Evolutionary conservation across 2,113 vertebrate species (phyloP).

Genomic region (Semnornis frantzii): DNA sequence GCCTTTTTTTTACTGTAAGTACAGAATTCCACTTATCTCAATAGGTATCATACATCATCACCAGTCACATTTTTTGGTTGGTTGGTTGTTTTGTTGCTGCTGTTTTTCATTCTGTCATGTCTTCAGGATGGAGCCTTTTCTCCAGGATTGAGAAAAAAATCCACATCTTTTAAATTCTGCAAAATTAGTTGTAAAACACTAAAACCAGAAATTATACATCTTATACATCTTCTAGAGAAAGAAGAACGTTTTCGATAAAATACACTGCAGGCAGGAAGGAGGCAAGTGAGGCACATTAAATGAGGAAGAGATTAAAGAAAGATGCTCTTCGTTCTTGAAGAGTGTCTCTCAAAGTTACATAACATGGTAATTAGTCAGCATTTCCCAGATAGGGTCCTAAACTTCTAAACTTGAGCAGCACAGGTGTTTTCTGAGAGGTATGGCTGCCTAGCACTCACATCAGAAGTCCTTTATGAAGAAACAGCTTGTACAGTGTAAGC

Average conservation of each 20-base stretch:
- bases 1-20: neutral
- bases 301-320: neutral
- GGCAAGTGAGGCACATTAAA: neutral
- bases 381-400: neutral
- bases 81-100: too few relatives aligned
- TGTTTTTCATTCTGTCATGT: neutral
- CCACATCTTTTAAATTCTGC: neutral
- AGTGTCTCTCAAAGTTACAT: neutral
- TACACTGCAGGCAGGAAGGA: neutral
- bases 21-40: neutral
- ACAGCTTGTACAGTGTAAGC: neutral
- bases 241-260: neutral
- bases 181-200: neutral
- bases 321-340: neutral
- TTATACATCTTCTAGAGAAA: neutral
- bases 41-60: accelerated
- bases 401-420: neutral
- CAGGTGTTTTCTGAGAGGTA: neutral
- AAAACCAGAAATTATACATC: neutral
- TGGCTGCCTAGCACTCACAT: too few relatives aligned
- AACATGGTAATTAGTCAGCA: neutral
- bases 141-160: neutral
- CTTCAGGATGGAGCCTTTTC: neutral
- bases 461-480: neutral
- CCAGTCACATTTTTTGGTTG: neutral